Conservation (phyloP, 1,140 invertebrate genomes). For the Lamellibrachia luymesi region DNA sequence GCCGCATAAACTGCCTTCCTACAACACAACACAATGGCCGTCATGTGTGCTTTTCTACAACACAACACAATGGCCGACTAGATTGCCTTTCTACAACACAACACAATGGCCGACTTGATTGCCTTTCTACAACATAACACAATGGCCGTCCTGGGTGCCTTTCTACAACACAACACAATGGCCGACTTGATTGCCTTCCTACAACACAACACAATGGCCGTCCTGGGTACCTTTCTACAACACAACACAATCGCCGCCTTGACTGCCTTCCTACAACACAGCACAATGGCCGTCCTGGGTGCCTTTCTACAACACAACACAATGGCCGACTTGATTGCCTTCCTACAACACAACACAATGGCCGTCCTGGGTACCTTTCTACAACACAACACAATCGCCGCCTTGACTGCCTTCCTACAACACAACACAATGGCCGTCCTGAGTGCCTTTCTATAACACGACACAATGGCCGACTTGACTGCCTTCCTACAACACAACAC, state of each 20-base stretch:
- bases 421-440: neutral
- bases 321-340: too few relatives aligned
- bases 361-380: too few relatives aligned
- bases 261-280: too few relatives aligned
- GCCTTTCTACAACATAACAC: too few relatives aligned
- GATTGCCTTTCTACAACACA: neutral
- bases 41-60: neutral
- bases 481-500: neutral
- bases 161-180: too few relatives aligned
- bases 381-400: conserved; percentile 46
- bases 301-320: too few relatives aligned
- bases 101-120: too few relatives aligned
- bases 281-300: too few relatives aligned
- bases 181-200: conserved; percentile 20
- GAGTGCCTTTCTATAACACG: neutral
- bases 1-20: neutral
- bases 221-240: conserved; percentile 28
- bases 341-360: too few relatives aligned
- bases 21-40: neutral
- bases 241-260: too few relatives aligned
- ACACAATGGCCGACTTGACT: too few relatives aligned
- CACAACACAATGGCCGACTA: conserved; percentile 45
- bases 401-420: conserved; percentile 47
- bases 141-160: too few relatives aligned
- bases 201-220: conserved; percentile 46